Base-by-base conservation (phyloP, 23 tunicate genomes). In the Trididemnum clinides region DNA sequence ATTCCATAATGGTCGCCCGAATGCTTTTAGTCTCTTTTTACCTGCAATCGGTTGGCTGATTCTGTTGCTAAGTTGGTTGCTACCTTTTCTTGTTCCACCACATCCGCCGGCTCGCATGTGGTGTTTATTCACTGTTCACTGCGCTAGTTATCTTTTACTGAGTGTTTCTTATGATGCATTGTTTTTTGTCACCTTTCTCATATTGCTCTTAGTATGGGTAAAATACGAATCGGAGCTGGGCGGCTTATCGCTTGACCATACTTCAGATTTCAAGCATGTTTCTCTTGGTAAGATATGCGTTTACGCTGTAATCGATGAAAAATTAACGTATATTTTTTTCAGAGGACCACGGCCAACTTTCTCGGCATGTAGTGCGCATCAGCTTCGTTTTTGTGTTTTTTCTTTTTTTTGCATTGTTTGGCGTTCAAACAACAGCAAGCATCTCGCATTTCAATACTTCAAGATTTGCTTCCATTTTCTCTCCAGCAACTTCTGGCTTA, bases 321-420 rank as follows among this genome's bases (percentile, higher is more conserved):
- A n/a, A n/a, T n/a, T n/a, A n/a, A n/a, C n/a, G n/a, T n/a, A n/a
- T n/a, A n/a, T n/a, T n/a, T n/a, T n/a, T n/a, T 1, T 57, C 38
- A 33, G 57, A 29, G n/a, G n/a, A n/a, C n/a, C n/a, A n/a, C n/a
- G n/a, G n/a, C n/a, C n/a, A n/a, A n/a, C n/a, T n/a, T n/a, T 82
- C n/a, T n/a, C n/a, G n/a, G n/a, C n/a, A n/a, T n/a, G n/a, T n/a
- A 10, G 5, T 59, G 21, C 22, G 95, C 7, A 78, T 90, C 50
- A 69, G 86, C 33, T 69, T 78, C 33, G 65, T 78, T 51, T 34
- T 90, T 27, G 62, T 90, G n/a, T 77, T 84, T 39, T 85, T 90
- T 34, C 69, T 90, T 33, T 39, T 90, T 10, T 33, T 85, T 50
- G 90, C 95, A 21, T 78, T 90, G 2, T 90, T 90, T 90, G 95